Base-by-base conservation (phyloP, 2,113 vertebrate genomes). In the Sinocyclocheilus maitianheensis region DNA sequence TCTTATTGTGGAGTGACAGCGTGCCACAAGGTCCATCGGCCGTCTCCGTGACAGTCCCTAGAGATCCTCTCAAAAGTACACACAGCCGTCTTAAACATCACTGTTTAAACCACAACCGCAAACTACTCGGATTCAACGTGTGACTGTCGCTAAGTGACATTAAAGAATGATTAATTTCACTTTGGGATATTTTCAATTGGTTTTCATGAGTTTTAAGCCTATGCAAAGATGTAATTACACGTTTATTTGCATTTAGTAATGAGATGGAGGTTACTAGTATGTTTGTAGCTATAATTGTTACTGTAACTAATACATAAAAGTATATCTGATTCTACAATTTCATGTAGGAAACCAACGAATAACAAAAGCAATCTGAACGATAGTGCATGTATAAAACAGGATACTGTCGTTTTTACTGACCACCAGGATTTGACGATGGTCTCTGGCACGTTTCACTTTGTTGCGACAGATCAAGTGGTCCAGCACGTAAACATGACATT, bases 21-120 rank as follows among this genome's bases (percentile, higher is more conserved):
- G 80, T 83, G 69, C 85, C 84, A 87, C 37, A 58, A 55, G 34
- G 76, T 77, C 65, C 79, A 65, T 53, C 63, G 63, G 40, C 71
- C 40, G 69, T 85, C 58, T 76, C 78, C 81, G n/a, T 46, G 71
- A 82, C 85, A 86, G 55, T 14, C 60, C 77, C 58, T 58, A 87
- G 90, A 77, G 84, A 89, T 86, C 85, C 46, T 90, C 84, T 87
- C 53, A 89, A 53, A 90, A 90, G 72, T 87, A n/a, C 63, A 9
- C 10, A 26, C 3, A 0, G 26, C 6, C 5, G 1, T 7, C 16
- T 69, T 58, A 51, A 81, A 75, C 71, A n/a, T 71, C n/a, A 71
- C 4, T 22, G 8, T 34, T 53, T 4, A 51, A 53, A 48, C 24
- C 62, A 22, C 24, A 82, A 20, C 63, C 10, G 63, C 63, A 53